These are phyloP conservation scores for Luperina testacea DNA, from an alignment of 2,888 invertebrate species.

Conservation along the genomic window DNA sequence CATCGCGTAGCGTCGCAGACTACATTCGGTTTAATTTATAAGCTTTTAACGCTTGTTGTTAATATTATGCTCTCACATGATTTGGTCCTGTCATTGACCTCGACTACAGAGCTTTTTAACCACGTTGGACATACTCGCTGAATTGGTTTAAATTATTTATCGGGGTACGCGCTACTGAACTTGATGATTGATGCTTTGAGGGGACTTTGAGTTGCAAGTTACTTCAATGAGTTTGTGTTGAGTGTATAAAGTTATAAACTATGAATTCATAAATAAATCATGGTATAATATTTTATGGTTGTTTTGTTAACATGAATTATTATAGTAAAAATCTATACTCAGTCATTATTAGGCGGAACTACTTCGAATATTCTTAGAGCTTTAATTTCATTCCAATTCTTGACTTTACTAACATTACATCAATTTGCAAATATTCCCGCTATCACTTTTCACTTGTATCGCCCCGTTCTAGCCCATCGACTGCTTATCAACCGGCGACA, in stretches of 20 bases:
- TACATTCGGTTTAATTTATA: slow-evolving; percentile 61
- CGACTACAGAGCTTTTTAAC: slow-evolving; percentile 29
- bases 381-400: background rate
- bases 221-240: background rate
- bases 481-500: slow-evolving; percentile 86
- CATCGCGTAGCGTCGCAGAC: slow-evolving; percentile 66
- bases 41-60: slow-evolving; percentile 17
- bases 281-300: background rate
- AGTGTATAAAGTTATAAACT: background rate
- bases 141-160: slow-evolving; percentile 47
- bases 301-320: background rate
- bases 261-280: background rate
- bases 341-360: background rate
- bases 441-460: slow-evolving; percentile 63
- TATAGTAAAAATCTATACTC: background rate
- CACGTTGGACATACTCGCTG: slow-evolving; percentile 12
- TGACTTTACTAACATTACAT: background rate
- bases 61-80: background rate
- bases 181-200: slow-evolving; percentile 19
- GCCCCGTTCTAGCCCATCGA: slow-evolving; percentile 73
- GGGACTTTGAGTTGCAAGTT: slow-evolving; percentile 5
- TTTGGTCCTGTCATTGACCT: slow-evolving; percentile 20
- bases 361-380: background rate
- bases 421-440: slow-evolving; percentile 44
- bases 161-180: slow-evolving; percentile 9